These are phyloP conservation scores for Lydus trimaculatus DNA, from an alignment of 2,888 invertebrate species.

Conservation along the genomic window DNA sequence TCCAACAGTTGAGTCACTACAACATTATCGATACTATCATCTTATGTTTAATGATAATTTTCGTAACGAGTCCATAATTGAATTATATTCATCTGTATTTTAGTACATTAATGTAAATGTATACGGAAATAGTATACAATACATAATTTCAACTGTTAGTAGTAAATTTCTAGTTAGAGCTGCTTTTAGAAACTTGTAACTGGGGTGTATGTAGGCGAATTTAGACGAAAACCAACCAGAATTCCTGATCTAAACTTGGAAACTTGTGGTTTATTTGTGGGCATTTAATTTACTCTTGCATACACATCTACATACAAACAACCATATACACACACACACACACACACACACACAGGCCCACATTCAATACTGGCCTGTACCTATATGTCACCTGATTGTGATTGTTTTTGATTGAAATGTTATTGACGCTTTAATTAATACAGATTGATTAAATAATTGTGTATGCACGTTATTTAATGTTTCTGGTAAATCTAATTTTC, in stretches of 20 bases:
- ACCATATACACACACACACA: slow-evolving; percentile 14
- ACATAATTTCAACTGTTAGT: slow-evolving; percentile 12
- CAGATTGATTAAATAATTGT: neutral
- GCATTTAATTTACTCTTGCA: slow-evolving; percentile 46
- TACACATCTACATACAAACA: slow-evolving; percentile 3
- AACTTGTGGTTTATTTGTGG: slow-evolving; percentile 46
- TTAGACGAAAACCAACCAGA: slow-evolving; percentile 41
- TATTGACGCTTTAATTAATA: neutral
- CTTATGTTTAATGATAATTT: neutral
- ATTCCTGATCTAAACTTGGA: slow-evolving; percentile 39
- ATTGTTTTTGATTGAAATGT: slow-evolving; percentile 29
- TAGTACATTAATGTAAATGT: neutral
- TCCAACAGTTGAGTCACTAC: too few species aligned
- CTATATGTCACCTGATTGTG: slow-evolving; percentile 39
- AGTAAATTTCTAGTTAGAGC: slow-evolving; percentile 30
- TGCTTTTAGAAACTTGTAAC: slow-evolving; percentile 41
- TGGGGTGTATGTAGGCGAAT: slow-evolving; percentile 45
- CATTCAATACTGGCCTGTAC: too few species aligned
- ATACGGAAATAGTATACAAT: neutral
- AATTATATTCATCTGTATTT: neutral
- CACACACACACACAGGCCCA: neutral
- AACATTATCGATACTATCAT: too few species aligned
- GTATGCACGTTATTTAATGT: neutral
- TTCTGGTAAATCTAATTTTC: neutral
- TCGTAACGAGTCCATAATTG: neutral